Percentiles rank a stretch among this genome's conserved stretches.
These are phyloP conservation scores for Hermaeophaga mercurialis DNA, from an alignment of 2,888 invertebrate species.

Conservation along the genomic window DNA sequence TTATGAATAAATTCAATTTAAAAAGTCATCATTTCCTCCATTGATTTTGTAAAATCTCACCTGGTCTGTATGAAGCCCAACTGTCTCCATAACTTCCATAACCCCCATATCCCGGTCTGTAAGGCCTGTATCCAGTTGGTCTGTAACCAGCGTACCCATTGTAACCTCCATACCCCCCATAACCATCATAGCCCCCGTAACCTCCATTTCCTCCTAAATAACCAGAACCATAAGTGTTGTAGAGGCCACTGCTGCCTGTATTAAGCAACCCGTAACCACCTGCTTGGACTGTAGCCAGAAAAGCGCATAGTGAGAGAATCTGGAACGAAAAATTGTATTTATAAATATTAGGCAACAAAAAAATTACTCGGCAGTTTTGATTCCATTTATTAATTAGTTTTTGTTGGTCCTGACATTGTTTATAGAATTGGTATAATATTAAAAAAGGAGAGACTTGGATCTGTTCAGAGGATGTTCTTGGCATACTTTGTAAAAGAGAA, in stretches of 20 bases:
- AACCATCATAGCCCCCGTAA: slow-evolving; percentile 1
- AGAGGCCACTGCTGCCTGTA: background rate
- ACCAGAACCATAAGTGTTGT: background rate
- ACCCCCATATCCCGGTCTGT: slow-evolving; percentile 7
- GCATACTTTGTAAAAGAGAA: too few relatives aligned
- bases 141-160: slow-evolving; percentile 6
- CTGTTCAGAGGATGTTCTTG: too few relatives aligned
- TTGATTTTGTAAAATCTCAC: too few relatives aligned
- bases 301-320: background rate
- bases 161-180: slow-evolving; percentile 10
- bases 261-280: slow-evolving; percentile 7
- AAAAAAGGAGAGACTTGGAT: too few relatives aligned
- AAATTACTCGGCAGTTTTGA: too few relatives aligned
- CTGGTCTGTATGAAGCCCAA: background rate
- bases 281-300: background rate
- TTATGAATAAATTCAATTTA: too few relatives aligned
- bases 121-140: slow-evolving; percentile 6
- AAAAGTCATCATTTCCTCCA: too few relatives aligned
- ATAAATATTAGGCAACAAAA: too few relatives aligned
- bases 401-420: too few relatives aligned
- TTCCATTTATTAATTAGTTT: too few relatives aligned
- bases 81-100: slow-evolving; percentile 1
- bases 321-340: background rate
- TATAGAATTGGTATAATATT: too few relatives aligned
- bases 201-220: background rate